These are phyloP conservation scores for Prunella strophiata DNA, from an alignment of 2,797 vertebrate species.

Conservation along the genomic window DNA sequence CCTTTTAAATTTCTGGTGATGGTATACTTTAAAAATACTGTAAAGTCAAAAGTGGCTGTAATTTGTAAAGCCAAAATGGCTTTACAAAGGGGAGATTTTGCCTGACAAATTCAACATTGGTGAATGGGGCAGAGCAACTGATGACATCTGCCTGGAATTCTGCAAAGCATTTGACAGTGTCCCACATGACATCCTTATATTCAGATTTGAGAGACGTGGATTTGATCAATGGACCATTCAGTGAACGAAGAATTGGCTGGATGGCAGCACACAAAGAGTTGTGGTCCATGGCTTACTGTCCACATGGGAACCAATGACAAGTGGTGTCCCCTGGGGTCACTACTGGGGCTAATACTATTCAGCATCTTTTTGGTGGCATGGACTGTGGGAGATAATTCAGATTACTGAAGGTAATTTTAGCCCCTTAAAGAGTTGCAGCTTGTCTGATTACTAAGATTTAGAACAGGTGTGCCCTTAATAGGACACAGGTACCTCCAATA, in stretches of 20 bases:
- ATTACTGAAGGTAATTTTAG: too few species aligned
- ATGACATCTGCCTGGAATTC: background rate
- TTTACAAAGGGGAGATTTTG: background rate
- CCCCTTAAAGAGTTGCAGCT: too few species aligned
- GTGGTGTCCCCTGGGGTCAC: accelerated
- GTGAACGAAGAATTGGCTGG: background rate
- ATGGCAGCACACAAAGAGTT: background rate
- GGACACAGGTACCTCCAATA: too few species aligned
- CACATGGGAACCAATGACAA: background rate
- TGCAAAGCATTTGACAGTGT: background rate
- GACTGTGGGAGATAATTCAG: background rate
- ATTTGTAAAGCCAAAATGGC: background rate
- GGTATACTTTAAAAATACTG: background rate
- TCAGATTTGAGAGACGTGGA: background rate
- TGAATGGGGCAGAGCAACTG: background rate
- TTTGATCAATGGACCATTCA: background rate
- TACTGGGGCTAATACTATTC: background rate
- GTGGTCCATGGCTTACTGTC: background rate
- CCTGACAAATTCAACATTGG: background rate
- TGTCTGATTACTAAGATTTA: too few species aligned
- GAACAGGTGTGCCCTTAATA: too few species aligned
- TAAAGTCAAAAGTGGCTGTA: too few species aligned
- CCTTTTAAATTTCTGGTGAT: background rate
- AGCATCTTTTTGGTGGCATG: background rate
- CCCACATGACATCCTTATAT: background rate